Base-by-base conservation (phyloP, 30 jellyfish, hydroid and myxozoan genomes). In the Rhopilema esculentum region DNA sequence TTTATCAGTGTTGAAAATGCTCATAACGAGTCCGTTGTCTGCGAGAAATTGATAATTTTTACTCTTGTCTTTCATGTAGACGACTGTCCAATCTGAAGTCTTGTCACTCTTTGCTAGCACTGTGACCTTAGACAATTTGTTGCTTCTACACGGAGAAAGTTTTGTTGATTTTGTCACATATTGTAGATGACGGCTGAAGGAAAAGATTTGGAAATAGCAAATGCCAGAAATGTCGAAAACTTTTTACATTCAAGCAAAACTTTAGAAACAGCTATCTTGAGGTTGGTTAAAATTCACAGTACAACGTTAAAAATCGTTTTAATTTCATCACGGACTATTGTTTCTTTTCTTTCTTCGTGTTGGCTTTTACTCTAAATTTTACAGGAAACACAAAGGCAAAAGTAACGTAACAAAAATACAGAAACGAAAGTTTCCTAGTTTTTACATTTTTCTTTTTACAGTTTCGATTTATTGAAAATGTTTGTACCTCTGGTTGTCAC, bases 81-180 rank as follows among this genome's bases (percentile, higher is more conserved):
- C 83, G 19, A 50, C 27, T 23, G 91, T 81, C 91, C 91, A 81
- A 28, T 81, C 64, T 17, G 91, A 81, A 27, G 30, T 15, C 23
- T 64, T 49, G 27, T 72, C 83, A 0, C 83, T 66, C 31, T 81
- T 81, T 18, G 79, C 83, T 0, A 72, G 69, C 1, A 81, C 79
- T 52, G 49, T 68, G 16, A 81, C 91, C 2, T 24, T 81, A 29
- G 91, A 67, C 16, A 25, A 67, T 17, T 48, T 18, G 57, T 40
- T 81, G 48, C 91, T 81, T 67, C 83, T 64, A 66, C 91, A 81
- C 32, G 91, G 75, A 32, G 27, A 63, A 8, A 64, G 26, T 2
- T 67, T 29, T 15, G 72, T 8, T n/a, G 31, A 15, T 24, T 7
- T 8, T 4, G n/a, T 9, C 63, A 24, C 20, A 17, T 16, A 17